These are phyloP conservation scores for Tachycineta bicolor DNA, from an alignment of 2,113 vertebrate species.

Conservation along the genomic window DNA sequence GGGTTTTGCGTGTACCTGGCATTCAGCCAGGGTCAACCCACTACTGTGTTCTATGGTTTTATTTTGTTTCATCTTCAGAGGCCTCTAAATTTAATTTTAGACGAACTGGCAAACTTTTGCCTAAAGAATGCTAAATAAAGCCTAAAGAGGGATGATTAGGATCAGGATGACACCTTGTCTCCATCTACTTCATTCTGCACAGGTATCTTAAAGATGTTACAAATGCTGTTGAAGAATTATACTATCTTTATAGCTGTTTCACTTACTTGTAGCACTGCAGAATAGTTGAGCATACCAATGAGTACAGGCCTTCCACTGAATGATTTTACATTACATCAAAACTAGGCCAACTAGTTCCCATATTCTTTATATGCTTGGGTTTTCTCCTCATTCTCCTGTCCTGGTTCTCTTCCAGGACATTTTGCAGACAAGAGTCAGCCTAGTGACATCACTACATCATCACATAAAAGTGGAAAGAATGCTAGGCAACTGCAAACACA, in stretches of 20 bases:
- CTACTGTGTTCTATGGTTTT: neutral
- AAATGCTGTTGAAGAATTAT: neutral
- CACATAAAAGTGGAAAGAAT: neutral
- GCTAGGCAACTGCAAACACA: neutral
- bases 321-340: neutral
- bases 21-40: neutral
- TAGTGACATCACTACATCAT: neutral
- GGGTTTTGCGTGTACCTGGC: neutral
- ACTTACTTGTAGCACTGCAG: neutral
- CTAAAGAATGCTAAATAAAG: constrained; percentile 17
- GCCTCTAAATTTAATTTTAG: constrained; percentile 12
- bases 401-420: neutral
- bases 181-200: neutral
- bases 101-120: neutral
- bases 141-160: neutral
- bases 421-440: neutral
- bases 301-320: rapidly evolving
- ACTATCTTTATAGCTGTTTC: neutral
- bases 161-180: neutral
- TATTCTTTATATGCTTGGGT: rapidly evolving
- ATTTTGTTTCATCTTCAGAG: constrained; percentile 21
- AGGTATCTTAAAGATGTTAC: neutral
- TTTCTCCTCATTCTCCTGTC: neutral
- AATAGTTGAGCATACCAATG: neutral
- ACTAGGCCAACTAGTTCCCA: neutral